A percentile compares a stretch with the other conserved stretches of the same genome.
Evolutionary conservation across 2,797 vertebrate genomes (phyloP).

Genomic region (Momotus momota): DNA sequence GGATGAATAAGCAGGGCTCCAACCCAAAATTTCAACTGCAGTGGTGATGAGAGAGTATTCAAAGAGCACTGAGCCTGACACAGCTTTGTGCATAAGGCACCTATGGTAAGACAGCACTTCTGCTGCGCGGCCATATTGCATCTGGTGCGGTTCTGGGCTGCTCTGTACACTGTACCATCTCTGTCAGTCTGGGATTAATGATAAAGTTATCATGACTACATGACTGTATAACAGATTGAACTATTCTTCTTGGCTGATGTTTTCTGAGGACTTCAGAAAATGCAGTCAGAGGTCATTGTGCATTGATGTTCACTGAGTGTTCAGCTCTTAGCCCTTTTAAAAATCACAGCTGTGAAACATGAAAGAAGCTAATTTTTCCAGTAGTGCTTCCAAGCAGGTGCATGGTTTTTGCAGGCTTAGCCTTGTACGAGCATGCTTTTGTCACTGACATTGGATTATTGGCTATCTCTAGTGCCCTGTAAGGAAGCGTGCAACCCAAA

Average conservation of each 20-base stretch:
- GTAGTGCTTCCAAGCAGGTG: neutral
- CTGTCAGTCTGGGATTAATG: neutral
- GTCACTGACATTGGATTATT: neutral
- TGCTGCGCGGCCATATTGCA: neutral
- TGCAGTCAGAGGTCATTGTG: neutral
- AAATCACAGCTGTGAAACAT: neutral
- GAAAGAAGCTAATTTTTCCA: neutral
- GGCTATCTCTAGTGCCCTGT: neutral
- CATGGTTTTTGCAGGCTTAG: neutral
- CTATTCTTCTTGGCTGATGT: neutral
- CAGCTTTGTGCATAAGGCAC: neutral
- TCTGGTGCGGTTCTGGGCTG: neutral
- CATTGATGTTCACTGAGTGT: neutral
- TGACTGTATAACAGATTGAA: neutral
- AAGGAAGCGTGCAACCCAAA: neutral
- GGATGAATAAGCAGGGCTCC: constrained; percentile 33
- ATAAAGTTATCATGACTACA: neutral
- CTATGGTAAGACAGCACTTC: neutral
- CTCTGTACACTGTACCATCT: neutral
- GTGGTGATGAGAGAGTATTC: neutral
- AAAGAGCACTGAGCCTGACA: neutral
- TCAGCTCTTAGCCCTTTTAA: neutral
- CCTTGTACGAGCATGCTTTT: neutral
- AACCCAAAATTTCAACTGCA: neutral
- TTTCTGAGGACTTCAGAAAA: neutral